Evolutionary conservation across 2,797 vertebrate species (phyloP).

Genomic region (Chaetophractus vellerosus): DNA sequence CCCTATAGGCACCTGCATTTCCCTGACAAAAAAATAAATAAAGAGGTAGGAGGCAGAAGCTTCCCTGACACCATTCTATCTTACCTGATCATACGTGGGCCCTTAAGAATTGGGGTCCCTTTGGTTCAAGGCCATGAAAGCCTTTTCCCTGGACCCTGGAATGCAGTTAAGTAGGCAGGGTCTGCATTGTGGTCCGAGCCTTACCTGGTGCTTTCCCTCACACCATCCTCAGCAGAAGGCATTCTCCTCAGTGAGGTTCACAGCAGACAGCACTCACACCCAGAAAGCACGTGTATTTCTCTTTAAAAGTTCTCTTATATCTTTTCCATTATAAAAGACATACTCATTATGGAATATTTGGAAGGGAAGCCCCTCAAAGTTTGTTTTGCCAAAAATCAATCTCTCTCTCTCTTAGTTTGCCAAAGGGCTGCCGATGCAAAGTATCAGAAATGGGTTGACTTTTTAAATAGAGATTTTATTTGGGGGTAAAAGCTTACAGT

Average conservation of each 20-base stretch:
- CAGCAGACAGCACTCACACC: not conserved
- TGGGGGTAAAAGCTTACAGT: no score
- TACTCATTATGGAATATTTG: slow-evolving; percentile 49
- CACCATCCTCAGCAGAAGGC: not conserved
- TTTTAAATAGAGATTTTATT: no score
- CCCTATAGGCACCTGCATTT: not conserved
- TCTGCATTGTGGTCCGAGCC: not conserved
- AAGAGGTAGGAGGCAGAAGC: not conserved
- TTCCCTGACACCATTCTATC: not conserved
- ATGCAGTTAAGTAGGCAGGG: not conserved
- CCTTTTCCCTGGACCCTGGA: not conserved
- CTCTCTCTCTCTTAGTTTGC: no score
- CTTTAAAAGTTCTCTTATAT: not conserved
- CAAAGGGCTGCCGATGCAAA: no score
- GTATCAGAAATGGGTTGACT: no score
- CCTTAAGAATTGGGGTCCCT: not conserved
- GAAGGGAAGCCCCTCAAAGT: not conserved
- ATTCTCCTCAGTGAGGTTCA: not conserved
- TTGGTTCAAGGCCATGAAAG: not conserved
- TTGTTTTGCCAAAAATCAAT: not conserved
- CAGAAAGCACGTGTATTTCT: not conserved
- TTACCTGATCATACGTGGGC: not conserved
- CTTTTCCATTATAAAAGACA: slow-evolving; percentile 28
- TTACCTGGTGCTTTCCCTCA: not conserved
- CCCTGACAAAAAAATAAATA: slow-evolving; percentile 25